phyloP scores from a whole-genome alignment of 1,140 invertebrate genomes.

The Drosophila miranda region DNA sequence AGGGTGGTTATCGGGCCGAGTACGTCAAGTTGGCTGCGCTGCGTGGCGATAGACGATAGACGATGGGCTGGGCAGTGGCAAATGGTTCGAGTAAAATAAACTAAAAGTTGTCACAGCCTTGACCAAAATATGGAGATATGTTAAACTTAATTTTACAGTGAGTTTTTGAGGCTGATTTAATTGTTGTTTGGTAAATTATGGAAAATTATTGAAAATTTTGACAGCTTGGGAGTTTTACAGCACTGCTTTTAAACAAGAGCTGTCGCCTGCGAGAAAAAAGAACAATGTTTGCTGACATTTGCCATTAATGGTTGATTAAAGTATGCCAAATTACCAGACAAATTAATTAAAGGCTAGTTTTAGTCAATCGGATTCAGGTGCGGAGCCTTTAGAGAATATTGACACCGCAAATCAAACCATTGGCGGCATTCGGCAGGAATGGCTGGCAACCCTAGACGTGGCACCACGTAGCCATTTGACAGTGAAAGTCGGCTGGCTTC shows the following conservation, averaged over 20 bases:
- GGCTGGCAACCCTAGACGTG: slow-evolving; percentile 62
- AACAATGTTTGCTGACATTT: background rate
- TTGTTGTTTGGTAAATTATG: background rate
- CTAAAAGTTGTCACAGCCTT: too few relatives aligned
- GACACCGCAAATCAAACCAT: background rate
- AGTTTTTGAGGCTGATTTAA: too few relatives aligned
- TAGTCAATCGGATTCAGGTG: background rate
- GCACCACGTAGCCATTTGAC: slow-evolving; percentile 78
- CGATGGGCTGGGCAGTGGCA: slow-evolving; percentile 4
- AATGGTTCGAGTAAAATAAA: too few relatives aligned
- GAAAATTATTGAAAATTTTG: background rate
- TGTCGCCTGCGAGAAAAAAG: background rate
- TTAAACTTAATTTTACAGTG: too few relatives aligned
- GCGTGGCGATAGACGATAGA: background rate
- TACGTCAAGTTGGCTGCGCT: slow-evolving; percentile 65
- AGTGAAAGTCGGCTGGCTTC: slow-evolving; percentile 67
- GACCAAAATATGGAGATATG: too few relatives aligned
- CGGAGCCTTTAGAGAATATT: background rate
- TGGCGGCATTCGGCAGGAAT: background rate
- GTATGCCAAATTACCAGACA: background rate
- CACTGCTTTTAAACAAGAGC: slow-evolving; percentile 6
- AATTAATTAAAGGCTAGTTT: background rate
- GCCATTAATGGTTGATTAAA: background rate
- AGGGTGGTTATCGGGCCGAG: slow-evolving; percentile 21
- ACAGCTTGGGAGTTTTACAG: slow-evolving; percentile 19